Conservation (phyloP, 2,113 vertebrate genomes). For the Pithys albifrons region DNA sequence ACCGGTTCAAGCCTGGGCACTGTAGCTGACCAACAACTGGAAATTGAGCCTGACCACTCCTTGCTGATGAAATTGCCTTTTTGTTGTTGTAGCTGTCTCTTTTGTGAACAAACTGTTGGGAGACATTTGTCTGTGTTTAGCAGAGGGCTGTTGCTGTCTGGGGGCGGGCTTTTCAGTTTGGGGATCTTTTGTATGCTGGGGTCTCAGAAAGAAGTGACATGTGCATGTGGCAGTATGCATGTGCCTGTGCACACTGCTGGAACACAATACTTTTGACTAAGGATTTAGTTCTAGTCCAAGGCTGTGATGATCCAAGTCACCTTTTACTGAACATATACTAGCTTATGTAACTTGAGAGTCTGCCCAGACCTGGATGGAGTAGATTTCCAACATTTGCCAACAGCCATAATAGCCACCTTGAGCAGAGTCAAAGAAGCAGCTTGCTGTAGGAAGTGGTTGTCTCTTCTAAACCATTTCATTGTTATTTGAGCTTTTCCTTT, state of each 20-base stretch:
- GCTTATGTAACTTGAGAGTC: background rate
- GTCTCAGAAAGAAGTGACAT: background rate
- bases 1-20: background rate
- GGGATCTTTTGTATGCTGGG: background rate
- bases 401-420: background rate
- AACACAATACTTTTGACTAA: background rate
- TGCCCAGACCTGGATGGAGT: background rate
- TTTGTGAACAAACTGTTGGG: background rate
- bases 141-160: background rate
- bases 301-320: background rate
- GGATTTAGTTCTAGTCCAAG: background rate
- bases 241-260: background rate
- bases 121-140: background rate
- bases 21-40: background rate
- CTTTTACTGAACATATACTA: background rate
- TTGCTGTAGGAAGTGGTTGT: background rate
- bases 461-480: background rate
- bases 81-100: background rate
- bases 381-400: background rate
- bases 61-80: constrained; percentile 1
- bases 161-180: background rate
- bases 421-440: background rate
- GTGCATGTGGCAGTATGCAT: accelerated
- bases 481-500: background rate
- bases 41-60: background rate